These are phyloP conservation scores for Aegotheles bennettii DNA, from an alignment of 2,113 vertebrate genomes.

Conservation along the genomic window DNA sequence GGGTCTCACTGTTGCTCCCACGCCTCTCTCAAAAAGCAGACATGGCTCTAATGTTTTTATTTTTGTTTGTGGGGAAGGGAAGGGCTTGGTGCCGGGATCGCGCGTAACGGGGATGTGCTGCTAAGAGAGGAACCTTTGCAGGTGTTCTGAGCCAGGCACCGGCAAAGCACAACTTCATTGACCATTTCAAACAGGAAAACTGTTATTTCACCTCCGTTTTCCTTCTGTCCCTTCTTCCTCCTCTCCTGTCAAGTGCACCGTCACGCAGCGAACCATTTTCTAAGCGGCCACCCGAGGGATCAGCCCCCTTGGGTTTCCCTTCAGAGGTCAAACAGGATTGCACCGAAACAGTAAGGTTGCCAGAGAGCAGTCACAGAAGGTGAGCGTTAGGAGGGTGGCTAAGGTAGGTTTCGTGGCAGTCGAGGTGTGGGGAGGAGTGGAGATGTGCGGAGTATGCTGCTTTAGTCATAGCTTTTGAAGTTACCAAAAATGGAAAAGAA, in stretches of 20 bases:
- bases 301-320: background rate
- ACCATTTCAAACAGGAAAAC: conserved; percentile 15
- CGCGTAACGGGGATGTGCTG: background rate
- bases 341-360: background rate
- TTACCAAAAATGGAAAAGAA: conserved; percentile 67
- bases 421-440: background rate
- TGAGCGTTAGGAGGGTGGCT: conserved; percentile 29
- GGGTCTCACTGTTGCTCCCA: conserved; percentile 20
- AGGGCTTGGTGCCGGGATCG: background rate
- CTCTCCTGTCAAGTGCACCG: background rate
- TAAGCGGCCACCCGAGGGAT: background rate
- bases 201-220: background rate
- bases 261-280: background rate
- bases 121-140: background rate
- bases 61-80: background rate
- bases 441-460: conserved; percentile 58
- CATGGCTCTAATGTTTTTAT: background rate
- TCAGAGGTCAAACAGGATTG: background rate
- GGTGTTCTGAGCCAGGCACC: background rate
- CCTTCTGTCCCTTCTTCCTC: conserved; percentile 39
- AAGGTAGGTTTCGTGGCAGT: conserved; percentile 25
- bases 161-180: background rate
- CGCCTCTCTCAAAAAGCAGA: background rate
- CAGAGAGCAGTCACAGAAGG: conserved; percentile 9
- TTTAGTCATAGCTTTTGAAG: conserved; percentile 70